Percentiles rank a stretch among this genome's conserved stretches.
Evolutionary conservation across 2,888 invertebrate species (phyloP).

Genomic region (Drosophila koepferae): DNA sequence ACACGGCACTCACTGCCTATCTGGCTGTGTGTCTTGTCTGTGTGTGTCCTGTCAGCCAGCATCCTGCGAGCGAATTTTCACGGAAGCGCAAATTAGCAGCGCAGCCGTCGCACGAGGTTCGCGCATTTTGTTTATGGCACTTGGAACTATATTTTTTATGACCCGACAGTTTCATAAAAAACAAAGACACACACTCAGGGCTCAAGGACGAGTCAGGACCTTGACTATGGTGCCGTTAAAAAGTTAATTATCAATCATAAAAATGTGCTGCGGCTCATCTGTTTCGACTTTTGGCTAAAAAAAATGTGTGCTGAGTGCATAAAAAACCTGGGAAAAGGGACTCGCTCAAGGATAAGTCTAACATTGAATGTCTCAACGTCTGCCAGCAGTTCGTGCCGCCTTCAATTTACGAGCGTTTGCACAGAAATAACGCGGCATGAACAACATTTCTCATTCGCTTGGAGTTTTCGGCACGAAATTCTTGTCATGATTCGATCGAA

Average conservation of each 20-base stretch:
- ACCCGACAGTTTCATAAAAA: slow-evolving; percentile 40
- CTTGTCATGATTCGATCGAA: slow-evolving; percentile 83
- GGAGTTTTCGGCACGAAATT: slow-evolving; percentile 80
- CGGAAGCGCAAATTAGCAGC: slow-evolving; percentile 76
- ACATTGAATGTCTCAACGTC: slow-evolving; percentile 27
- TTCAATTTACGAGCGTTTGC: slow-evolving; percentile 78
- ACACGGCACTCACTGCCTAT: slow-evolving; percentile 3
- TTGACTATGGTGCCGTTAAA: slow-evolving; percentile 59
- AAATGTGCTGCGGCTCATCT: slow-evolving; percentile 49
- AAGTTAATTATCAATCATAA: slow-evolving; percentile 71
- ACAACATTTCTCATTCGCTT: slow-evolving; percentile 79
- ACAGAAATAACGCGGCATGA: slow-evolving; percentile 78
- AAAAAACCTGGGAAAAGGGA: slow-evolving; percentile 36
- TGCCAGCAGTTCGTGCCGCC: slow-evolving; percentile 74
- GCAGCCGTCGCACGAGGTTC: slow-evolving; percentile 56
- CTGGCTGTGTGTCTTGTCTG: neutral
- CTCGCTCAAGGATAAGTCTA: slow-evolving; percentile 69
- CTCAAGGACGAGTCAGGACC: slow-evolving; percentile 45
- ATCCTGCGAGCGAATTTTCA: slow-evolving; percentile 69
- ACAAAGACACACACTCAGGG: slow-evolving; percentile 10
- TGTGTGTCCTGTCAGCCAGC: slow-evolving; percentile 58
- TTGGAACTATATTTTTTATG: slow-evolving; percentile 64
- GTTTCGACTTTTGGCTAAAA: slow-evolving; percentile 16
- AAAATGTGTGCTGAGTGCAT: slow-evolving; percentile 16
- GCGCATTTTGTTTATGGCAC: slow-evolving; percentile 64